Percentiles rank a stretch among this genome's conserved stretches.
These are phyloP conservation scores for Lamellibrachia luymesi DNA, from an alignment of 1,140 invertebrate species.

Conservation along the genomic window DNA sequence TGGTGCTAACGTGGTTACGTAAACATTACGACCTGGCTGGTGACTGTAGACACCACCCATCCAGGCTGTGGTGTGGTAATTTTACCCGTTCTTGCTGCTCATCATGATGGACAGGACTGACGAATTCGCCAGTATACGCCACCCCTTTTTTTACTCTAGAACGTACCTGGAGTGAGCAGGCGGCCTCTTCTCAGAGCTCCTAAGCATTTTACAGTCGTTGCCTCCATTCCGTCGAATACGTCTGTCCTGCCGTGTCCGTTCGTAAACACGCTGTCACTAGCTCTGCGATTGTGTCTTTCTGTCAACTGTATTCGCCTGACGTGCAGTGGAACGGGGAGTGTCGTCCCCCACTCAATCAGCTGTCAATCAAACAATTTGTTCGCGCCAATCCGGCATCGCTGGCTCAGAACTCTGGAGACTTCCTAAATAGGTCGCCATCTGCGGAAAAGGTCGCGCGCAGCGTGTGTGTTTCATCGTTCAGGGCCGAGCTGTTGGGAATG, in stretches of 20 bases:
- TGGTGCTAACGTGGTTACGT: background rate
- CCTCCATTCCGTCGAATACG: background rate
- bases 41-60: background rate
- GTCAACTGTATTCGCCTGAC: background rate
- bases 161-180: background rate
- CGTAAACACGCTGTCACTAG: background rate
- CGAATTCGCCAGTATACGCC: background rate
- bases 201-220: background rate
- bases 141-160: background rate
- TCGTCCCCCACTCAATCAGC: background rate
- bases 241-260: background rate
- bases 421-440: background rate
- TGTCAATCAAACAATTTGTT: background rate
- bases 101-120: background rate
- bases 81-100: background rate
- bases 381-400: background rate
- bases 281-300: background rate
- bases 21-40: background rate
- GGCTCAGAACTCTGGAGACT: background rate
- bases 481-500: too few species aligned
- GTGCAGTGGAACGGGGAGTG: background rate
- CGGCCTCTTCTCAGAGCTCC: background rate
- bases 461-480: background rate
- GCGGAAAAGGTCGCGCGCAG: background rate
- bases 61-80: background rate